Evolutionary conservation across 2,113 vertebrate genomes (phyloP), one percentile per base, ranked within the genome.

Genomic region (Varanus komodoensis): DNA sequence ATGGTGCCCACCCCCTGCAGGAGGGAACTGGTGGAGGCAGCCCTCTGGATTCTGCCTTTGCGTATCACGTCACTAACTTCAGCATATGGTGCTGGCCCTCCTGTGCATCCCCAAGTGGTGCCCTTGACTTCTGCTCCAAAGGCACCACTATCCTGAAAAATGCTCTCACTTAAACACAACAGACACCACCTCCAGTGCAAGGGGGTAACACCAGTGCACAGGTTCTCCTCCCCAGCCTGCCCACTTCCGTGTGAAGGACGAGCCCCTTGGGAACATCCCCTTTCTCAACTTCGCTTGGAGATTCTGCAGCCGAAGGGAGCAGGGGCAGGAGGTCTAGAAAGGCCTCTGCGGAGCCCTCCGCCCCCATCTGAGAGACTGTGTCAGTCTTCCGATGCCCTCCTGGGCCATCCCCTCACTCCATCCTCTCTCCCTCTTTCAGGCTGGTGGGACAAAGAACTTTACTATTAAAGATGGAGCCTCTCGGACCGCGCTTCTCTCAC

Each of bases 381-480:
- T 25, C 32, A 32, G n/a, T 3, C 29, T 32, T 5, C 9, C 27
- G 29, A 32, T 3, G 4, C 1, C 69, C 15, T 12, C 25, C 25
- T 74, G 27, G 61, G 61, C 57, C 91, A 23, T 87, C 64, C 52
- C n/a, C 82, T 80, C 14, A 68, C 3, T 50, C 8, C 29, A 25
- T 68, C 68, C 19, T 48, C 21, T 87, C 34, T 29, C 44, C 89
- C 38, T 82, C 67, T 69, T 78, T 44, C 93, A 98, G 98, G 98
- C 91, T 98, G 98, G 98, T 98, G 97, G 97, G 98, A 98, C 96
- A 95, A 98, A 94, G 98, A 98, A 87, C 96, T 98, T 87, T 98
- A 98, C 93, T 98, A 98, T 91, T 98, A 94, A 97, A 87, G 67
- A 23, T 21, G 25, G 29, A 29, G 29, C 50, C 61, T 4, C 7